These are phyloP conservation scores for Rana temporaria DNA, from an alignment of 2,113 vertebrate genomes.

Conservation along the genomic window DNA sequence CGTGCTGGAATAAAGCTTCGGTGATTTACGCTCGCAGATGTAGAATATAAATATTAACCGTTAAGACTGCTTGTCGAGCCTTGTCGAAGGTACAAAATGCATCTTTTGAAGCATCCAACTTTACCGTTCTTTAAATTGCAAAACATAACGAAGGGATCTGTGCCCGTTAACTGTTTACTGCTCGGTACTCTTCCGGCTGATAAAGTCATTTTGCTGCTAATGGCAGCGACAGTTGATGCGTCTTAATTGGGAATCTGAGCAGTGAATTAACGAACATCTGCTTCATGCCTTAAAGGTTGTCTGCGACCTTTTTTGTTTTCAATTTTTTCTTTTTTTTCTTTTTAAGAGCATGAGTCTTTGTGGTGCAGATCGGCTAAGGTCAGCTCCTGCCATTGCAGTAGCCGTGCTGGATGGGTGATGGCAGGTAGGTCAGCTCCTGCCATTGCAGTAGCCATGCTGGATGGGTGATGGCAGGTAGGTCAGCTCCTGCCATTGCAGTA, in stretches of 20 bases:
- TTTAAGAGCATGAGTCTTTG: not conserved
- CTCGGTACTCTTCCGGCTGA: not conserved
- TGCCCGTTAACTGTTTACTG: conserved; percentile 11
- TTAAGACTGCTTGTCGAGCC: not conserved
- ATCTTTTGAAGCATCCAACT: not conserved
- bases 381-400: too few relatives aligned
- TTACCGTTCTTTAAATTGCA: not conserved
- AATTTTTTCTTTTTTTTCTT: not conserved
- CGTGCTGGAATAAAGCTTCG: conserved; percentile 2
- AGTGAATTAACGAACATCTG: conserved; percentile 43
- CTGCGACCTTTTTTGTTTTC: not conserved
- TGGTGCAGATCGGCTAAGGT: too few relatives aligned
- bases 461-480: too few relatives aligned
- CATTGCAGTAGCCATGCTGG: too few relatives aligned
- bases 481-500: too few relatives aligned
- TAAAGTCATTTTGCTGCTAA: conserved; percentile 25
- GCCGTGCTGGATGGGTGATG: too few relatives aligned
- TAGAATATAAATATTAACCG: conserved; percentile 35
- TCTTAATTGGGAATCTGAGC: conserved; percentile 34
- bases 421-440: too few relatives aligned
- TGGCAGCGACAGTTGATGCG: conserved; percentile 26
- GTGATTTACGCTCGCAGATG: conserved; percentile 29
- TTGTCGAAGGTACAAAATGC: not conserved
- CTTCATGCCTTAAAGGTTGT: conserved; percentile 17
- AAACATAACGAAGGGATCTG: too few relatives aligned